Percentiles rank a stretch among this genome's conserved stretches.
Conservation (phyloP, 1,140 invertebrate species). For the Macrobrachium nipponense region DNA sequence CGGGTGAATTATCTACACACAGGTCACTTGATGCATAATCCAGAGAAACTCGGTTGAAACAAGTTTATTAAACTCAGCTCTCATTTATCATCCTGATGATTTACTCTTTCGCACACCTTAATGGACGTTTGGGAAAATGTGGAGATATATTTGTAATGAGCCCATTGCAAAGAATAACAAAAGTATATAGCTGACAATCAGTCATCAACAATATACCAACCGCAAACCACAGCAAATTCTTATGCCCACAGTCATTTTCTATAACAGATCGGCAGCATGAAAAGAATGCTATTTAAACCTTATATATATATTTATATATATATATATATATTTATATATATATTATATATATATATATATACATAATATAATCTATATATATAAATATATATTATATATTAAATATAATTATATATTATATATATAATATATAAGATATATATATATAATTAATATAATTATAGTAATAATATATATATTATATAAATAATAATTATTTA, state of each 20-base stretch:
- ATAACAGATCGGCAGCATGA: not conserved
- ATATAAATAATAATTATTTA: constrained; percentile 7
- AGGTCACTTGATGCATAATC: too few relatives aligned
- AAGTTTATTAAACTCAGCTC: too few relatives aligned
- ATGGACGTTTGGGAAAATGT: too few relatives aligned
- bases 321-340: constrained; percentile 3
- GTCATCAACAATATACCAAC: too few relatives aligned
- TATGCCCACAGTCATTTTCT: not conserved
- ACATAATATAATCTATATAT: constrained; percentile 39
- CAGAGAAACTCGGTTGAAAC: too few relatives aligned
- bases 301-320: not conserved
- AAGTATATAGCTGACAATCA: too few relatives aligned
- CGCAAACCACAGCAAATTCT: not conserved
- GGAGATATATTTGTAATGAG: too few relatives aligned
- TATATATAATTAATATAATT: constrained; percentile 42
- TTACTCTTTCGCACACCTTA: too few relatives aligned
- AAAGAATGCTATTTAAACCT: not conserved
- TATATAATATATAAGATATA: constrained; percentile 40
- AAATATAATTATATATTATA: constrained; percentile 39
- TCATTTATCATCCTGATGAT: too few relatives aligned
- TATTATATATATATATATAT: constrained; percentile 21
- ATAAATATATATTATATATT: constrained; percentile 43
- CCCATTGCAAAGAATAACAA: too few relatives aligned
- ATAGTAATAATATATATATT: constrained; percentile 9
- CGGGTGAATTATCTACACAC: too few relatives aligned